Conservation (phyloP, 2,797 vertebrate species). For the Tauraco hartlaubi region DNA sequence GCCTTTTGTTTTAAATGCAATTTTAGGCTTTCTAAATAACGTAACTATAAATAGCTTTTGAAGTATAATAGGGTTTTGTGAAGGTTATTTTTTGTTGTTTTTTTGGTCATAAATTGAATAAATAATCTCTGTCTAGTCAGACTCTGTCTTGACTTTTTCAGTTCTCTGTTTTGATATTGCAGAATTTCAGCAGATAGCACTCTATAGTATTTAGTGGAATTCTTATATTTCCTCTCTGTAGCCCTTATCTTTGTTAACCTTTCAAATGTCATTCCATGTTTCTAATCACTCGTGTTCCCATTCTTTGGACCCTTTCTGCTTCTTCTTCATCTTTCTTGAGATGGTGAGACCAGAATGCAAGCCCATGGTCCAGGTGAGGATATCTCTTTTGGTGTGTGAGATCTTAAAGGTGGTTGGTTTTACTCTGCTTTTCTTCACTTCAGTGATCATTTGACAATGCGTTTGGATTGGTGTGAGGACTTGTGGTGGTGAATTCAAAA, state of each 20-base stretch:
- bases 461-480: background rate
- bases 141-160: background rate
- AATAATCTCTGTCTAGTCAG: background rate
- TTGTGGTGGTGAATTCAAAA: background rate
- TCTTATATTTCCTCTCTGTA: background rate
- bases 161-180: background rate
- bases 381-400: background rate
- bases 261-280: background rate
- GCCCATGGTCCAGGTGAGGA: background rate
- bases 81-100: background rate
- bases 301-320: constrained; percentile 6
- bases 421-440: background rate
- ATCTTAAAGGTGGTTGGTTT: background rate
- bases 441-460: background rate
- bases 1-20: background rate
- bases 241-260: background rate
- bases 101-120: background rate
- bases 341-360: background rate
- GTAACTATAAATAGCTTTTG: background rate
- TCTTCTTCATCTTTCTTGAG: background rate
- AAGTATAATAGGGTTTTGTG: background rate
- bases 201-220: background rate
- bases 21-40: background rate
- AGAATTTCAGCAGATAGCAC: background rate
- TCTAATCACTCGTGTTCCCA: background rate